Evolutionary conservation across 2,797 vertebrate genomes (phyloP).

Genomic region (Phalloptychus januarius): DNA sequence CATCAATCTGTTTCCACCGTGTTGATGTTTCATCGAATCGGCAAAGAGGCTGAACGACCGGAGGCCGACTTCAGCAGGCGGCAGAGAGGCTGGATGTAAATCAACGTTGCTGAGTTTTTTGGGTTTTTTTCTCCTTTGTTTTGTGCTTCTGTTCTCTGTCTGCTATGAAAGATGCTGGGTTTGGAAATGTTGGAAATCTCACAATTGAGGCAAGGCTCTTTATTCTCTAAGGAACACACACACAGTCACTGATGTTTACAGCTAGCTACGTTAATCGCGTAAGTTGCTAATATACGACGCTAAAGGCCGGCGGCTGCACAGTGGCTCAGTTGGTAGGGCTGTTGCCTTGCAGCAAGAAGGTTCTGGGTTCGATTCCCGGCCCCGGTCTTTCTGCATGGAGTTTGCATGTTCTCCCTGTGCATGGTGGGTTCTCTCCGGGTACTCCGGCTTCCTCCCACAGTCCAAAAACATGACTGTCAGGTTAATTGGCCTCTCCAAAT

Average conservation of each 20-base stretch:
- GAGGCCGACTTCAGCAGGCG: not conserved
- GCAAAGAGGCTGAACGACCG: not conserved
- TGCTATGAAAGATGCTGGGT: not conserved
- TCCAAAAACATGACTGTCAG: too few species aligned
- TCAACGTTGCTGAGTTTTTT: not conserved
- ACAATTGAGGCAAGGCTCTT: not conserved
- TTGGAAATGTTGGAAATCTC: not conserved
- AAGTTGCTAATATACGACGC: not conserved
- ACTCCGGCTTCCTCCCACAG: too few species aligned
- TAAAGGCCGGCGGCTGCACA: too few species aligned
- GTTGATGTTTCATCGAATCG: not conserved
- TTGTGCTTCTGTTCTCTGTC: not conserved
- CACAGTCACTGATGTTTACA: not conserved
- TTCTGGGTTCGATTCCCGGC: too few species aligned
- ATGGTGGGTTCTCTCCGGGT: too few species aligned
- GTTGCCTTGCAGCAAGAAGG: too few species aligned
- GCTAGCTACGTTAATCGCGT: not conserved
- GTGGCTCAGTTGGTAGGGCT: too few species aligned
- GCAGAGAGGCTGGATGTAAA: not conserved
- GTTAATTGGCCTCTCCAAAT: too few species aligned
- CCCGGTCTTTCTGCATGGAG: too few species aligned
- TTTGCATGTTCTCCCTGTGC: too few species aligned
- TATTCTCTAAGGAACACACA: not conserved
- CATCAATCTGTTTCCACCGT: not conserved
- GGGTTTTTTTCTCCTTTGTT: not conserved